Conservation (phyloP, 2,113 vertebrate genomes). For the Motacilla alba region DNA sequence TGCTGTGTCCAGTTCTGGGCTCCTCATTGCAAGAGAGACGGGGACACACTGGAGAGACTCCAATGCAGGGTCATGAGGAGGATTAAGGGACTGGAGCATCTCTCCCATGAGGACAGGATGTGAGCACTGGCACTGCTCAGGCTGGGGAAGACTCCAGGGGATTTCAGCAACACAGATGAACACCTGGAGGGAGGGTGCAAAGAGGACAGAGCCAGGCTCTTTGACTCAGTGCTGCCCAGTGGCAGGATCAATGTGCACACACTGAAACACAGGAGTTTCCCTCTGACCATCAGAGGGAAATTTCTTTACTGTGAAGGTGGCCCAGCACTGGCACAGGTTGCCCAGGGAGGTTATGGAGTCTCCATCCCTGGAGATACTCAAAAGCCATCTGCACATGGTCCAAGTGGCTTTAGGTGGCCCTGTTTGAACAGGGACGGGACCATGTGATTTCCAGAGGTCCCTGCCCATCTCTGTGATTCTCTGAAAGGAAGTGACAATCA, state of each 20-base stretch:
- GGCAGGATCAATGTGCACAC: background rate
- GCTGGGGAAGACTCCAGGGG: background rate
- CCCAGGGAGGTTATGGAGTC: background rate
- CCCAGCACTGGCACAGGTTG: background rate
- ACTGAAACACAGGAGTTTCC: background rate
- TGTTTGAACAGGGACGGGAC: background rate
- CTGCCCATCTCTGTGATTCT: background rate
- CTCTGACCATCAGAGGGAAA: background rate
- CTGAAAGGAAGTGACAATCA: background rate
- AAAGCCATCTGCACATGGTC: background rate
- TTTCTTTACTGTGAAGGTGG: background rate
- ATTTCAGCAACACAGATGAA: too few species aligned
- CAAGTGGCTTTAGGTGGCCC: background rate
- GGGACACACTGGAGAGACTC: background rate
- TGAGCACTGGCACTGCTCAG: background rate
- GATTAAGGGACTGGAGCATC: background rate
- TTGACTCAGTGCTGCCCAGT: background rate
- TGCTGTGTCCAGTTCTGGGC: too few species aligned
- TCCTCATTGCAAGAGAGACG: background rate
- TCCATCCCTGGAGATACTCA: background rate
- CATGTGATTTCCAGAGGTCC: background rate
- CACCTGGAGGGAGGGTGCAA: background rate
- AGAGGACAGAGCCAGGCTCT: background rate
- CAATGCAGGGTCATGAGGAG: background rate
- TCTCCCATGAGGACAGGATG: background rate